Percentiles rank a stretch among this genome's conserved stretches.
Evolutionary conservation across 2,797 vertebrate genomes (phyloP).

Genomic region (Leptatherina wallacei): DNA sequence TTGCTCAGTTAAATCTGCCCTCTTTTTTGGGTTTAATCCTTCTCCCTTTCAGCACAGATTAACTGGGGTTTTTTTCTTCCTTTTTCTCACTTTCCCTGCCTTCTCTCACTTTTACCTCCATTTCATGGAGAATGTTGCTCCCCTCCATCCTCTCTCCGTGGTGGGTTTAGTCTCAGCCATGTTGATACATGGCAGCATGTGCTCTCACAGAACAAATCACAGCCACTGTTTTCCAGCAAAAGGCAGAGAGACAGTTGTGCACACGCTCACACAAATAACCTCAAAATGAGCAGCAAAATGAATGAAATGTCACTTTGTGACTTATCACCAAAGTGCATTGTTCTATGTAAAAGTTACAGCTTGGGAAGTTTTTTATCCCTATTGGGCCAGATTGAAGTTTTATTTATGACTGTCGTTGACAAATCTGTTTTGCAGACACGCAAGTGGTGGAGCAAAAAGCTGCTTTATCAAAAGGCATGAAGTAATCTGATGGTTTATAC

Average conservation of each 20-base stretch:
- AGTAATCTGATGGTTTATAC: not conserved
- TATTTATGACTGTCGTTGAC: constrained; percentile 3
- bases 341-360: not conserved
- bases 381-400: not conserved
- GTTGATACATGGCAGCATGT: constrained; percentile 15
- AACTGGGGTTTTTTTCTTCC: not conserved
- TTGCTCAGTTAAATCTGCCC: constrained; percentile 61
- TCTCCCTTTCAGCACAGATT: constrained; percentile 35
- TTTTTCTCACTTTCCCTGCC: not conserved
- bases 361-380: not conserved
- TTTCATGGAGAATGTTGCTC: constrained; percentile 1
- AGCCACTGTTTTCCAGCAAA: constrained; percentile 13
- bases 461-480: not conserved
- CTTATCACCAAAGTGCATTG: constrained; percentile 3
- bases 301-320: constrained; percentile 8
- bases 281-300: constrained; percentile 1
- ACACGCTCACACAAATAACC: not conserved
- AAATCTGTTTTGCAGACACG: constrained; percentile 12
- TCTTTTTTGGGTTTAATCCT: constrained; percentile 54
- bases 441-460: not conserved
- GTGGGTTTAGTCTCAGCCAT: constrained; percentile 16
- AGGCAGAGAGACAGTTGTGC: not conserved
- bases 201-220: constrained; percentile 23
- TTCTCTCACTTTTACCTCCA: constrained; percentile 16
- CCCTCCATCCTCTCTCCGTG: not conserved